A percentile compares a stretch with the other conserved stretches of the same genome.
phyloP scores from a whole-genome alignment of 2,113 vertebrate genomes.

The Megaptera novaeangliae region DNA sequence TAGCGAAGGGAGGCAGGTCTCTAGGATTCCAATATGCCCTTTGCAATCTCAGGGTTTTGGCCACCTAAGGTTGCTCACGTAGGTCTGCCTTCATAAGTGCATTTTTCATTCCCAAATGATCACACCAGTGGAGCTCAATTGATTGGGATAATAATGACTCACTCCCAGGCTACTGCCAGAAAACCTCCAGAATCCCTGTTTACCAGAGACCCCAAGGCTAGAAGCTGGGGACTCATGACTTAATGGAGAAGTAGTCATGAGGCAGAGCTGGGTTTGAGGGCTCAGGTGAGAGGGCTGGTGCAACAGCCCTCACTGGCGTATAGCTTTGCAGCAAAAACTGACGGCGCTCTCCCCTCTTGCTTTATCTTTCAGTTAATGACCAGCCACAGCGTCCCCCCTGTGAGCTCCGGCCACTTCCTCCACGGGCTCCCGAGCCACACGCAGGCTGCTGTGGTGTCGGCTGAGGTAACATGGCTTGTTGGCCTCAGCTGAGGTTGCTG shows the following conservation, averaged over 20 bases:
- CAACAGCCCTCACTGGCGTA: background rate
- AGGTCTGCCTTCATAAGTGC: background rate
- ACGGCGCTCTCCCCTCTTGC: constrained; percentile 17
- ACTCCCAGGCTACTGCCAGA: background rate
- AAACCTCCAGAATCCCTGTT: background rate
- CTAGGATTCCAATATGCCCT: background rate
- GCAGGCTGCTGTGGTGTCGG: constrained; percentile 43
- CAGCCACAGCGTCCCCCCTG: constrained; percentile 80
- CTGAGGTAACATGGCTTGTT: constrained; percentile 88
- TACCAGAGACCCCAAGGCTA: background rate
- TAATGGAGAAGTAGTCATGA: background rate
- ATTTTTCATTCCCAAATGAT: constrained; percentile 15
- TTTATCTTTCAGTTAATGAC: constrained; percentile 84
- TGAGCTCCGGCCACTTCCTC: constrained; percentile 66
- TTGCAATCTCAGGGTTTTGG: background rate
- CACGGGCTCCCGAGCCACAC: constrained; percentile 65
- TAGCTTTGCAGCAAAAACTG: constrained; percentile 32
- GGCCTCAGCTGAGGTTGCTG: constrained; percentile 92
- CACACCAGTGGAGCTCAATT: background rate
- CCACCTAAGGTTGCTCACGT: background rate
- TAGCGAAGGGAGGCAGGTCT: background rate
- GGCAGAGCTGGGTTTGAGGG: background rate
- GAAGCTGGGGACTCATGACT: background rate
- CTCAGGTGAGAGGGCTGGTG: constrained; percentile 31
- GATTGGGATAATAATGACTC: background rate